Evolutionary conservation across 2,797 vertebrate genomes (phyloP), one percentile per base, ranked within the genome.

Genomic region (Scomberomorus guttatus): DNA sequence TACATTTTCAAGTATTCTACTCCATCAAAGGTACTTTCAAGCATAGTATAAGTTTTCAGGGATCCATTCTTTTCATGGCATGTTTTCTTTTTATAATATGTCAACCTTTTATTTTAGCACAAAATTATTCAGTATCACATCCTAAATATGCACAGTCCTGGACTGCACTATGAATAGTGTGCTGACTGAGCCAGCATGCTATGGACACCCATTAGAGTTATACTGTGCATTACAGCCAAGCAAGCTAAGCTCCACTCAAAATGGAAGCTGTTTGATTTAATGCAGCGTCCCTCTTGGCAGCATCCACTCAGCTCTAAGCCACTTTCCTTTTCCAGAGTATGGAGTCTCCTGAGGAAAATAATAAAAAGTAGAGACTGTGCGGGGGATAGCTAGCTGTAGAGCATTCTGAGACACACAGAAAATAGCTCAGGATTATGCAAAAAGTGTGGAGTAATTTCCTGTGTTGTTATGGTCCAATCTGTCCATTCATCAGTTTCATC

Each of bases 281-380:
- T 75, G 72, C 62, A 39, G 57, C n/a, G 56, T 79, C 61, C 61
- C 51, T 78, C 57, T 73, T 63, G 81, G 81, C 68, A 75, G 69
- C 74, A 71, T 79, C 77, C 77, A 60, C 82, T 83, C 84, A 79
- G 59, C 72, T 82, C 71, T 29, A 10, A 81, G 80, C 56, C 54
- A 66, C 75, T 88, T 77, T 69, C 48, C 51, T 46, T 58, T 50
- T 69, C 39, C 39, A 15, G 8, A 15, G 62, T 70, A 54, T 17
- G 17, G 48, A 63, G 74, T 44, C 61, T 79, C 72, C 44, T 3
- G 44, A 76, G 79, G 71, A 64, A 20, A 18, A 18, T 20, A 18
- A 50, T 50, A 50, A 50, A 50, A 50, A 20, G 46, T 50, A 50
- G 18, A 50, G 46, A 50, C 46, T 7, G 46, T 50, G 46, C 46